Conservation (phyloP, 2,888 invertebrate genomes). For the Lamellibrachia satsuma region DNA sequence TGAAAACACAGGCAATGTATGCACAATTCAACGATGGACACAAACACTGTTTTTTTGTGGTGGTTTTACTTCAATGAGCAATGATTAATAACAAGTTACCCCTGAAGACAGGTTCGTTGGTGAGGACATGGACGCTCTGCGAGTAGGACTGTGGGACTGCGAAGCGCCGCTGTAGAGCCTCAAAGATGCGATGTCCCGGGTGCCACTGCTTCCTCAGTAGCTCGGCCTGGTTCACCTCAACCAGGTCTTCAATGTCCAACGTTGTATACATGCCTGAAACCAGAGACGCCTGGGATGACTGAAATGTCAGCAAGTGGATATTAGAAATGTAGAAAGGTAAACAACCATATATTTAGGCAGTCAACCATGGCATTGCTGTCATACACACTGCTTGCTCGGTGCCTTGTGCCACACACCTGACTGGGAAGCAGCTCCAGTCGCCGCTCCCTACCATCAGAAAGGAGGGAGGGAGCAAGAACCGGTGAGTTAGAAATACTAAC, state of each 20-base stretch:
- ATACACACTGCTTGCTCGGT: no score
- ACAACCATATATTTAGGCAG: no score
- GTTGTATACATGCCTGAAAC: slow-evolving; percentile 59
- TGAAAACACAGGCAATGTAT: no score
- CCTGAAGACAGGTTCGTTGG: slow-evolving; percentile 65
- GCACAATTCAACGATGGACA: no score
- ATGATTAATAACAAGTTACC: slow-evolving; percentile 55
- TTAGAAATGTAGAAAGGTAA: not conserved
- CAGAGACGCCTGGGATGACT: not conserved
- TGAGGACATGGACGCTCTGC: slow-evolving; percentile 62
- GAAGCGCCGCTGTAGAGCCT: slow-evolving; percentile 49
- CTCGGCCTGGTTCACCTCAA: slow-evolving; percentile 59
- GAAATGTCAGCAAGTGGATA: not conserved
- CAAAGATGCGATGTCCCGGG: slow-evolving; percentile 50
- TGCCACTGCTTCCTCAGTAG: slow-evolving; percentile 56
- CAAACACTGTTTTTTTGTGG: not conserved
- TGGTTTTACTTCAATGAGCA: not conserved
- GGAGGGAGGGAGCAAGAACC: no score
- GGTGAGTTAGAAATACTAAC: no score
- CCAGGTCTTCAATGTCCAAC: slow-evolving; percentile 62
- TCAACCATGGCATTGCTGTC: no score
- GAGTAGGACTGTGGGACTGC: slow-evolving; percentile 57
- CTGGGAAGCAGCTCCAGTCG: no score
- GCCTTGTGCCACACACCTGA: no score
- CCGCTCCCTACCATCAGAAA: no score